Conservation (phyloP, 1,140 invertebrate species). For the Drosophila pseudoananassae region DNA sequence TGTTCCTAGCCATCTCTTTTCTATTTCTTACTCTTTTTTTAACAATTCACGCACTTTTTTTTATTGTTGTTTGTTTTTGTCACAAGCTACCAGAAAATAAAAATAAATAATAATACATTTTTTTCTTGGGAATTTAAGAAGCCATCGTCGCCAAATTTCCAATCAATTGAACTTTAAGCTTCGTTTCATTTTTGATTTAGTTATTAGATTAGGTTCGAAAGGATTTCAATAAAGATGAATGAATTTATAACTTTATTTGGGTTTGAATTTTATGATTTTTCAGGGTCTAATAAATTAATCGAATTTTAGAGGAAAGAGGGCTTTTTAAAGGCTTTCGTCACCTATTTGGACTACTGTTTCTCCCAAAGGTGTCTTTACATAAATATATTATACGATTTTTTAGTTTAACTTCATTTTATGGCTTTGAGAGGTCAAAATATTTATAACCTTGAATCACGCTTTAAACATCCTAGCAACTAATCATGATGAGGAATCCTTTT, state of each 20-base stretch:
- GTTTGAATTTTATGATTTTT: not conserved
- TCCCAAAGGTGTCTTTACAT: too few species aligned
- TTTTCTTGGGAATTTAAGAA: conserved; percentile 30
- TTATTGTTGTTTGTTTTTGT: not conserved
- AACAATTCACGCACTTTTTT: conserved; percentile 43
- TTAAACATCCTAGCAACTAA: not conserved
- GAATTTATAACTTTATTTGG: not conserved
- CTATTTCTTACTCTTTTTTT: conserved; percentile 14
- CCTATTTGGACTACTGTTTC: too few species aligned
- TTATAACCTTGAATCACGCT: not conserved
- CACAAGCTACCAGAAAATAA: not conserved
- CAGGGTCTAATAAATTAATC: not conserved
- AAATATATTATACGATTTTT: too few species aligned
- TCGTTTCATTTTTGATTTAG: conserved; percentile 26
- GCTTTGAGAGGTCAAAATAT: too few species aligned
- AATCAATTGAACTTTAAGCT: conserved; percentile 41
- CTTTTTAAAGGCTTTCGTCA: too few species aligned
- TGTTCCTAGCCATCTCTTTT: conserved; percentile 18
- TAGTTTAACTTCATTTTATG: too few species aligned
- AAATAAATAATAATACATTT: not conserved
- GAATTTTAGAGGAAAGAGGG: not conserved
- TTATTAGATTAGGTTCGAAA: conserved; percentile 26
- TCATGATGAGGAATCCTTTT: not conserved
- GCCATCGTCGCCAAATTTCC: conserved; percentile 17
- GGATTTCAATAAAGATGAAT: conserved; percentile 7